These are phyloP conservation scores for Heterodera filipjevi DNA, from an alignment of 2,888 invertebrate genomes.

Conservation along the genomic window DNA sequence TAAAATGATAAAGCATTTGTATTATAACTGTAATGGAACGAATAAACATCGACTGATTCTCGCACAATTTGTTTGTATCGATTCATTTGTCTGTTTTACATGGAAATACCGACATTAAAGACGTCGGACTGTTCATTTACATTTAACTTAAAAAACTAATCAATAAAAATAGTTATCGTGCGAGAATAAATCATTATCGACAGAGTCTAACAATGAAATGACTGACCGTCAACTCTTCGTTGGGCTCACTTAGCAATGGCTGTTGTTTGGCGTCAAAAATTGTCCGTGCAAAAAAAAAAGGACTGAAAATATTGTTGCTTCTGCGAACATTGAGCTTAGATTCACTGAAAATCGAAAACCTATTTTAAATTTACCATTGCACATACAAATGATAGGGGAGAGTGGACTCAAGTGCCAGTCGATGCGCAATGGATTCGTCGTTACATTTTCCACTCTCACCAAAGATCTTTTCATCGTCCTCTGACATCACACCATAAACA, in stretches of 20 bases:
- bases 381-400: not conserved
- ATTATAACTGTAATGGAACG: no score
- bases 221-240: slow-evolving; percentile 24
- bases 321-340: not conserved
- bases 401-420: slow-evolving; percentile 26
- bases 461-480: not conserved
- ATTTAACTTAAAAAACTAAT: no score
- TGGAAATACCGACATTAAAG: no score
- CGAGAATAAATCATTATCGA: no score
- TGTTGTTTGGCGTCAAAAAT: slow-evolving; percentile 34
- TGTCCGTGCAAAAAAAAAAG: slow-evolving; percentile 15
- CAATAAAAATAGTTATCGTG: no score
- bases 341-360: not conserved
- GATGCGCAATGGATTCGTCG: slow-evolving; percentile 32
- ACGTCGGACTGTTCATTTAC: no score
- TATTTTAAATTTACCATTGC: not conserved
- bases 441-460: not conserved
- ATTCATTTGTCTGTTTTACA: no score
- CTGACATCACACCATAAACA: not conserved
- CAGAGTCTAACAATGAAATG: no score
- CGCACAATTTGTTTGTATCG: no score
- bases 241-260: slow-evolving; percentile 21
- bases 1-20: no score
- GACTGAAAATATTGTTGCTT: not conserved
- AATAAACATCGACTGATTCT: no score